Evolutionary conservation across 2,113 vertebrate species (phyloP).

Genomic region (Mormyrus iriodes): DNA sequence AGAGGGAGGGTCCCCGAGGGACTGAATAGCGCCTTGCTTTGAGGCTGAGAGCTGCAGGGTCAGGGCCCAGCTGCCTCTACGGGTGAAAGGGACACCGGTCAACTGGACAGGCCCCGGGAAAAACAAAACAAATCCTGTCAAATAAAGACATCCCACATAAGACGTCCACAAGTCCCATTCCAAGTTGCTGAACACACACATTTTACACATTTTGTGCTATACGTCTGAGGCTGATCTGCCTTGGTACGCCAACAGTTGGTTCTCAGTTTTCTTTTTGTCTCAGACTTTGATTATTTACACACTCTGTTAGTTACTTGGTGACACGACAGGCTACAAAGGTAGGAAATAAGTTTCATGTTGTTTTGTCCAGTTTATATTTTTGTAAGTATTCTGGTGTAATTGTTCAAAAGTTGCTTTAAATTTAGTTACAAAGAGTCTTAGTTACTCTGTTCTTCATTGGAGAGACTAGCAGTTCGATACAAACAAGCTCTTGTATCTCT

Average conservation of each 20-base stretch:
- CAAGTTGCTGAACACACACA: constrained; percentile 58
- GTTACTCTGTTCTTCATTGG: not conserved
- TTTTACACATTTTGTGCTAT: constrained; percentile 55
- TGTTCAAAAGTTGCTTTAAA: not conserved
- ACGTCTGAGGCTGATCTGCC: constrained; percentile 46
- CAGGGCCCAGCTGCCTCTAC: constrained; percentile 91
- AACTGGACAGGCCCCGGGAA: constrained; percentile 81
- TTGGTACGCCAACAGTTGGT: constrained; percentile 27
- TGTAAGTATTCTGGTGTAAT: not conserved
- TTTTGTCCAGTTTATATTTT: not conserved
- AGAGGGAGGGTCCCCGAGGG: constrained; percentile 71
- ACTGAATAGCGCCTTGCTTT: constrained; percentile 83
- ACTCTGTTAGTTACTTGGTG: constrained; percentile 39
- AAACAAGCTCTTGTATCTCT: not conserved
- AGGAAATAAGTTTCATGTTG: constrained; percentile 45
- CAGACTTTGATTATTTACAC: constrained; percentile 15
- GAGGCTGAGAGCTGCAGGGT: constrained; percentile 83
- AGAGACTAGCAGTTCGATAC: not conserved
- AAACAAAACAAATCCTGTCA: constrained; percentile 66
- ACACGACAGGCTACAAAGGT: constrained; percentile 62
- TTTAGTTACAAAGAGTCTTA: not conserved
- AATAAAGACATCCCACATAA: constrained; percentile 70
- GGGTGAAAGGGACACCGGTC: constrained; percentile 86
- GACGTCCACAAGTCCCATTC: constrained; percentile 55
- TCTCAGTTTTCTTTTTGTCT: constrained; percentile 27